These are phyloP conservation scores for Anas platyrhynchos DNA, from an alignment of 2,113 vertebrate species.

Conservation along the genomic window DNA sequence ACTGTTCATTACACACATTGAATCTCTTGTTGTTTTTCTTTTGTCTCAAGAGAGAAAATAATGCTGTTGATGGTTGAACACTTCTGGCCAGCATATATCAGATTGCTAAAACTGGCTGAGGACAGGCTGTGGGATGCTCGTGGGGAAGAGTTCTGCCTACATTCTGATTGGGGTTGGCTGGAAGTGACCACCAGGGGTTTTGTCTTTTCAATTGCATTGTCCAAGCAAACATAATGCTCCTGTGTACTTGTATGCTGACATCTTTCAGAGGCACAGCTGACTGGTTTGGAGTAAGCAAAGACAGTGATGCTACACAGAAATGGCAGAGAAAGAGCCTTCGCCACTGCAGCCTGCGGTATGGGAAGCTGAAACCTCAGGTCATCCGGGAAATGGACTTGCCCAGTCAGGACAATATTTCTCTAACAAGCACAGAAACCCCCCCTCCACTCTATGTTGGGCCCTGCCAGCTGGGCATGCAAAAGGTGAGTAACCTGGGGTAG, in stretches of 20 bases:
- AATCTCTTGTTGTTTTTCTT: not conserved
- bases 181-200: not conserved
- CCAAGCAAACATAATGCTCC: not conserved
- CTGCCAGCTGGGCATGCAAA: constrained; percentile 95
- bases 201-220: not conserved
- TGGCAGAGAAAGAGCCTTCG: constrained; percentile 98
- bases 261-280: constrained; percentile 92
- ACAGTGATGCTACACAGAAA: constrained; percentile 92
- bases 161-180: not conserved
- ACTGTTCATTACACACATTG: not conserved
- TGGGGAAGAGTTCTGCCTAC: not conserved
- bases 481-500: constrained; percentile 74
- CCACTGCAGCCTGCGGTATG: constrained; percentile 96
- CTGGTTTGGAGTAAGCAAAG: constrained; percentile 98
- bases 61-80: not conserved
- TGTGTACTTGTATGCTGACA: constrained; percentile 14
- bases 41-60: not conserved
- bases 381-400: constrained; percentile 96
- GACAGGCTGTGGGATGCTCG: not conserved
- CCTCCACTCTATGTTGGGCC: constrained; percentile 92
- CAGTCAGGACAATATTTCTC: constrained; percentile 96
- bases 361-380: constrained; percentile 95
- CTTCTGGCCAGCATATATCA: constrained; percentile 4
- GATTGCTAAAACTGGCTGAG: not conserved
- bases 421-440: constrained; percentile 95